Conservation (phyloP, 2,113 vertebrate species). For the Oenanthe oenanthe region DNA sequence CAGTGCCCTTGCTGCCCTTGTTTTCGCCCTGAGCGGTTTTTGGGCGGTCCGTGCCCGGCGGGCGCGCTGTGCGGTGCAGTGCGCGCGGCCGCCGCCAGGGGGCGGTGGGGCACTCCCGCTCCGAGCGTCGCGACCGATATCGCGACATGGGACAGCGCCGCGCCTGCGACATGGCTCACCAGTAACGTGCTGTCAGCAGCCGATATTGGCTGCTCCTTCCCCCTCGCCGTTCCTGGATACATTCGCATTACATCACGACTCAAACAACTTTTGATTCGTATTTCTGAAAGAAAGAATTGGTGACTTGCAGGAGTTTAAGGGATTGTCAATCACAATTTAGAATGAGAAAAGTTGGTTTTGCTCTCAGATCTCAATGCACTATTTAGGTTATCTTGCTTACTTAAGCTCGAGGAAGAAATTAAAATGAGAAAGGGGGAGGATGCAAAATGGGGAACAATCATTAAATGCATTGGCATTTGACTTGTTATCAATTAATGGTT, state of each 20-base stretch:
- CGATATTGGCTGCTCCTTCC: too few relatives aligned
- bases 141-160: too few relatives aligned
- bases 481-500: not conserved
- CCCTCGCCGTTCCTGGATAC: fast-evolving
- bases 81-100: not conserved
- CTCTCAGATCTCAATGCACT: not conserved
- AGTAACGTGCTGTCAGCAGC: too few relatives aligned
- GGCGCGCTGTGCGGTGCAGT: not conserved
- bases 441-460: not conserved
- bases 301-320: not conserved
- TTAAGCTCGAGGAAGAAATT: not conserved
- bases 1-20: fast-evolving
- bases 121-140: too few relatives aligned
- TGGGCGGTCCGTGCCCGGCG: fast-evolving
- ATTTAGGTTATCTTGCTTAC: not conserved
- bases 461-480: not conserved
- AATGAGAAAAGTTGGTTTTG: not conserved
- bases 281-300: not conserved
- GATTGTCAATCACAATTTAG: not conserved
- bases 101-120: not conserved
- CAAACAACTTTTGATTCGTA: not conserved
- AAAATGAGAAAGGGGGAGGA: not conserved
- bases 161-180: too few relatives aligned
- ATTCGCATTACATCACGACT: fast-evolving
- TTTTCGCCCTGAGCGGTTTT: fast-evolving